Evolutionary conservation across 1,140 invertebrate genomes (phyloP).

Genomic region (Brachionus rubens): DNA sequence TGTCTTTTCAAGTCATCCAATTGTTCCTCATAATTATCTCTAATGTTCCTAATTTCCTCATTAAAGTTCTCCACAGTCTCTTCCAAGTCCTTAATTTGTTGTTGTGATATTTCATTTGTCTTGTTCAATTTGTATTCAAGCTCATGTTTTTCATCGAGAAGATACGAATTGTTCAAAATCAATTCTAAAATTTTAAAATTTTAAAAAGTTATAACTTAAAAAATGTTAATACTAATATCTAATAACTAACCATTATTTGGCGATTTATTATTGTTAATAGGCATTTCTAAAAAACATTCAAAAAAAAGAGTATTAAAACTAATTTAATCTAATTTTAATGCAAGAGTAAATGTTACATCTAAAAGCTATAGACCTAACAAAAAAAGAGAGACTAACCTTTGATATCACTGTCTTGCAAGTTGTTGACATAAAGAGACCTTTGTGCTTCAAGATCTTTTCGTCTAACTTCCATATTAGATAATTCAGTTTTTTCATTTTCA

Average conservation of each 20-base stretch:
- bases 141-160: conserved; percentile 36
- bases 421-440: background rate
- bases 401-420: conserved; percentile 30
- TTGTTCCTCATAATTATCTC: conserved; percentile 23
- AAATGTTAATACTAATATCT: background rate
- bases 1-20: conserved; percentile 39
- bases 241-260: conserved; percentile 34
- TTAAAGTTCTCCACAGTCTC: conserved; percentile 33
- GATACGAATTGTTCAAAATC: conserved; percentile 19
- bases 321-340: too few species aligned
- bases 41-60: background rate
- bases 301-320: background rate
- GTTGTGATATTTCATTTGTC: conserved; percentile 28
- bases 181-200: background rate
- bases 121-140: conserved; percentile 44
- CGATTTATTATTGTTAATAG: conserved; percentile 39
- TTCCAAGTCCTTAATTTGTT: conserved; percentile 44
- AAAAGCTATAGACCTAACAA: too few species aligned
- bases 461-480: conserved; percentile 6
- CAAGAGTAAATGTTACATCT: too few species aligned
- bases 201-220: background rate
- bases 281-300: conserved; percentile 31
- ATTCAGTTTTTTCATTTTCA: conserved; percentile 27
- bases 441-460: conserved; percentile 27
- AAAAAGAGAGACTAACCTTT: conserved; percentile 30